A percentile compares a stretch with the other conserved stretches of the same genome.
phyloP scores from a whole-genome alignment of 1,140 invertebrate species.

The Drosophila insularis region DNA sequence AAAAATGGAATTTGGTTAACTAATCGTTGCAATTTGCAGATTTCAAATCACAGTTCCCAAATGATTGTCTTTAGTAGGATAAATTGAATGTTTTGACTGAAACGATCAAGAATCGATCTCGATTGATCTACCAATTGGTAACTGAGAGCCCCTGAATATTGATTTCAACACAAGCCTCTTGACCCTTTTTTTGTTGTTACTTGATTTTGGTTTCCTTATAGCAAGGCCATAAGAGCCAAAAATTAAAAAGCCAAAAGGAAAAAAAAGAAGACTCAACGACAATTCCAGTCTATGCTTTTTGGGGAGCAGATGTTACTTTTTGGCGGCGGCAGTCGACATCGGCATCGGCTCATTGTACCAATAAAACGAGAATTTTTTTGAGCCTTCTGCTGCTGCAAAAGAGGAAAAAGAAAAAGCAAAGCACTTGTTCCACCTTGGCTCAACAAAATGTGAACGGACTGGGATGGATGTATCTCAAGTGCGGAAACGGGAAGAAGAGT shows the following conservation, averaged over 20 bases:
- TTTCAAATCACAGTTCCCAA: too few species aligned
- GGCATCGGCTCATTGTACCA: slow-evolving; percentile 18
- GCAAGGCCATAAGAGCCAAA: slow-evolving; percentile 43
- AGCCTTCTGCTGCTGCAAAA: slow-evolving; percentile 51
- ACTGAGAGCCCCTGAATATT: background rate
- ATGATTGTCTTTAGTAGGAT: too few species aligned
- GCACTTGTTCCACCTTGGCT: slow-evolving; percentile 68
- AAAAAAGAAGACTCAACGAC: slow-evolving; percentile 35
- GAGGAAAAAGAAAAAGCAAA: slow-evolving; percentile 64
- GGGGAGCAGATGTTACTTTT: slow-evolving; percentile 76
- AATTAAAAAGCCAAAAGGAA: slow-evolving; percentile 22
- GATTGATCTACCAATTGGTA: background rate
- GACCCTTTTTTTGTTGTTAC: slow-evolving; percentile 11
- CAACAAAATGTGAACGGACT: slow-evolving; percentile 44
- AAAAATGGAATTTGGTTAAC: too few species aligned
- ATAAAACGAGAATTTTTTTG: slow-evolving; percentile 71
- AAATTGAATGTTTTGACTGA: too few species aligned
- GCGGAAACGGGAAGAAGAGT: slow-evolving; percentile 48
- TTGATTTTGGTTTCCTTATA: background rate
- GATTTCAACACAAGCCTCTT: slow-evolving; percentile 1
- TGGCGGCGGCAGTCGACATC: slow-evolving; percentile 2
- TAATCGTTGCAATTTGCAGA: too few species aligned
- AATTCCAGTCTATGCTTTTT: slow-evolving; percentile 71
- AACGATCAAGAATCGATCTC: background rate
- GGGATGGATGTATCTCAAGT: slow-evolving; percentile 42